Evolutionary conservation across 1,140 invertebrate genomes (phyloP).

Genomic region (Rhopalosiphum maidis): DNA sequence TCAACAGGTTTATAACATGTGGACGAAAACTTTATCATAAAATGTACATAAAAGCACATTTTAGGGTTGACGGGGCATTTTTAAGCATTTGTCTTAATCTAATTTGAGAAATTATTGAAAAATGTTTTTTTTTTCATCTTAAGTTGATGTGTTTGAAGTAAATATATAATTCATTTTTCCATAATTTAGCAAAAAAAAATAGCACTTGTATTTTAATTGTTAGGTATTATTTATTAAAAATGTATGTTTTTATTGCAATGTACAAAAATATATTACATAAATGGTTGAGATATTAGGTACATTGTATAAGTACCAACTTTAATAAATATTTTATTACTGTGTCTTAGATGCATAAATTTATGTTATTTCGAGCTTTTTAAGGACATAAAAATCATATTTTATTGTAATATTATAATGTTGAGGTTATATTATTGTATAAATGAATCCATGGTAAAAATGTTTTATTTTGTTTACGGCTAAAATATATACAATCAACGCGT

Average conservation of each 20-base stretch:
- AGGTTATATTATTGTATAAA: not conserved
- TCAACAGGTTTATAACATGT: not conserved
- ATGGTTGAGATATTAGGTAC: not conserved
- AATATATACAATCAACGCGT: not conserved
- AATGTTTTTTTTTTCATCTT: not conserved
- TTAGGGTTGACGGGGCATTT: not conserved
- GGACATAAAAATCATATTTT: not conserved
- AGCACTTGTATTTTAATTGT: not conserved
- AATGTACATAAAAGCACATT: not conserved
- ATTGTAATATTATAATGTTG: not conserved
- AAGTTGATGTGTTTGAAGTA: not conserved
- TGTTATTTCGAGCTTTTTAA: not conserved
- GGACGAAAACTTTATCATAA: not conserved
- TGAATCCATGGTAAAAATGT: not conserved
- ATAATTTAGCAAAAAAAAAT: not conserved
- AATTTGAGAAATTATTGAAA: not conserved
- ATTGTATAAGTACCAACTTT: no score
- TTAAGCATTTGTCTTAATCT: not conserved
- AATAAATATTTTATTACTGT: no score
- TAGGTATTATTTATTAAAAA: not conserved
- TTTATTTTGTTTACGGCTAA: not conserved
- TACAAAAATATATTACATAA: not conserved
- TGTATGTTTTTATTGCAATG: not conserved
- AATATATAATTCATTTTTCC: not conserved
- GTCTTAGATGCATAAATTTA: not conserved